These are phyloP conservation scores for Drosophila repletoides DNA, from an alignment of 1,140 invertebrate genomes.

Conservation along the genomic window DNA sequence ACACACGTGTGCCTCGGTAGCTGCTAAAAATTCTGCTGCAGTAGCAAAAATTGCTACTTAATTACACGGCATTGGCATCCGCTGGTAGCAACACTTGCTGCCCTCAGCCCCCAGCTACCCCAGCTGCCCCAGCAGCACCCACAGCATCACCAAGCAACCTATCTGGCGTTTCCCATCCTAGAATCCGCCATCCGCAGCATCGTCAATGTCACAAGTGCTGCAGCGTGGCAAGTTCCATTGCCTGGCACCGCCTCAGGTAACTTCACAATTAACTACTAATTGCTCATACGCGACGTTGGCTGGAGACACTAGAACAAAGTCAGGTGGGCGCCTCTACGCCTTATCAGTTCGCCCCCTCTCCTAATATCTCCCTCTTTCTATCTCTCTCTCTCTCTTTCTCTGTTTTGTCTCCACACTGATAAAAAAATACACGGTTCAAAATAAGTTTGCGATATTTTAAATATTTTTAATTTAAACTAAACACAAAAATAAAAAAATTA, in stretches of 20 bases:
- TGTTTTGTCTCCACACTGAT: neutral
- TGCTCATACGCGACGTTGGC: slow-evolving; percentile 76
- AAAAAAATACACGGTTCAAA: no score
- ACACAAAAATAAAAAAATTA: no score
- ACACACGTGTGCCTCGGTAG: slow-evolving; percentile 27
- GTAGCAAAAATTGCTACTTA: slow-evolving; percentile 76
- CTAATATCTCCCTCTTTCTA: neutral
- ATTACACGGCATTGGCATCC: slow-evolving; percentile 57
- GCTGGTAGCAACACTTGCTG: slow-evolving; percentile 12
- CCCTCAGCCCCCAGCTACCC: neutral
- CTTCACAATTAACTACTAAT: slow-evolving; percentile 79
- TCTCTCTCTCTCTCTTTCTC: neutral
- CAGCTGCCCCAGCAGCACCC: neutral
- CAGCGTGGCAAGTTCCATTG: slow-evolving; percentile 35
- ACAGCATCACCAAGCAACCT: slow-evolving; percentile 1
- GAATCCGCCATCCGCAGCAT: slow-evolving; percentile 34
- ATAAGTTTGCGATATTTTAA: no score
- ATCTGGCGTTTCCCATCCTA: slow-evolving; percentile 33
- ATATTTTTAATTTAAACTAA: no score
- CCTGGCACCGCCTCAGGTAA: slow-evolving; percentile 49
- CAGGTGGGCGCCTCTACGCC: slow-evolving; percentile 29
- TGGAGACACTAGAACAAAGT: slow-evolving; percentile 60
- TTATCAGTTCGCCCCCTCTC: slow-evolving; percentile 4
- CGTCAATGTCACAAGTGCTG: slow-evolving; percentile 73
- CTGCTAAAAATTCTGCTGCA: slow-evolving; percentile 71